Conservation (phyloP, 1,140 invertebrate species). For the Berghia stephanieae region DNA sequence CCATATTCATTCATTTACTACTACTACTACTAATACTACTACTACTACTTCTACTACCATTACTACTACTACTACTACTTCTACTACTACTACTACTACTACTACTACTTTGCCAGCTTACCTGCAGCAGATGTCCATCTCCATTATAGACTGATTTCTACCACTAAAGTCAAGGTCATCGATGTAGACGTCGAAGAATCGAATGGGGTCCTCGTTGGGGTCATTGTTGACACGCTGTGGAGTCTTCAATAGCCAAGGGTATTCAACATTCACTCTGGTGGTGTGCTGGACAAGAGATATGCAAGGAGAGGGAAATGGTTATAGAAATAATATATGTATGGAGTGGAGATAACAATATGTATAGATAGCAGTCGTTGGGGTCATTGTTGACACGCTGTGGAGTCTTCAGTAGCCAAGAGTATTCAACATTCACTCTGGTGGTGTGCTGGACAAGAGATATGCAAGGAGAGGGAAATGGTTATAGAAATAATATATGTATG, state of each 20-base stretch:
- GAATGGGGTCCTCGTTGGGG: constrained; percentile 55
- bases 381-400: constrained; percentile 30
- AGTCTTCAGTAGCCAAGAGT: constrained; percentile 85
- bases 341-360: neutral
- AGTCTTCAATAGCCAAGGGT: constrained; percentile 85
- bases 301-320: neutral
- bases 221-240: constrained; percentile 30
- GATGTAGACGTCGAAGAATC: constrained; percentile 78
- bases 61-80: too few relatives aligned
- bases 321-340: neutral
- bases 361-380: constrained; percentile 53
- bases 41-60: too few relatives aligned
- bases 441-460: constrained; percentile 75
- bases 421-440: constrained; percentile 95
- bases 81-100: too few relatives aligned
- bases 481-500: neutral
- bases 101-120: constrained; percentile 25
- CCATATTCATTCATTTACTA: too few relatives aligned
- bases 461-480: neutral
- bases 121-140: constrained; percentile 60
- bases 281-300: constrained; percentile 75
- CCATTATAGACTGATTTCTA: constrained; percentile 91
- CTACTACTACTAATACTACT: too few relatives aligned
- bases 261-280: constrained; percentile 95
- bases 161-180: constrained; percentile 80